These are phyloP conservation scores for Cyclargus thomasi DNA, from an alignment of 1,140 invertebrate genomes.

Conservation along the genomic window DNA sequence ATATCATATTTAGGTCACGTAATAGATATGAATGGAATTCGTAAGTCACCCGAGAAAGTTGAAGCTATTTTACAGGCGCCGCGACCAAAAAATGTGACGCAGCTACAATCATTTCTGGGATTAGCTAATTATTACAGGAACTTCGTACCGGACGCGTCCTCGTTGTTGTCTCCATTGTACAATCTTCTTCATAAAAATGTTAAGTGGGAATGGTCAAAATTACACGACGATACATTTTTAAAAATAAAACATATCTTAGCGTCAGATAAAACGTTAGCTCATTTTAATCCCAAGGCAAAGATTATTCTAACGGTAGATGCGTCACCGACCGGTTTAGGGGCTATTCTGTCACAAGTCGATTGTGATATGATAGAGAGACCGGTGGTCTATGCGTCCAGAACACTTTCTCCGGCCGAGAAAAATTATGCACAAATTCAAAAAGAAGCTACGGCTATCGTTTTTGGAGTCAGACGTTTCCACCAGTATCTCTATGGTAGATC, in stretches of 20 bases:
- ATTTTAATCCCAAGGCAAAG: constrained; percentile 51
- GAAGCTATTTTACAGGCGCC: constrained; percentile 26
- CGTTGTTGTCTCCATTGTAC: constrained; percentile 43
- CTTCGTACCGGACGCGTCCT: constrained; percentile 57
- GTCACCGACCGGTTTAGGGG: constrained; percentile 37
- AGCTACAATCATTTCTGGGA: constrained; percentile 35
- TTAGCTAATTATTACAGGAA: constrained; percentile 39
- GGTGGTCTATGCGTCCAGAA: constrained; percentile 39
- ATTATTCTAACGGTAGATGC: constrained; percentile 44
- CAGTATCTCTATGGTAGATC: constrained; percentile 46
- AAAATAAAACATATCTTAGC: constrained; percentile 38
- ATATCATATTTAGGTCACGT: constrained; percentile 27
- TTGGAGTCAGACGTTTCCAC: constrained; percentile 49
- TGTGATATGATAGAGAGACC: constrained; percentile 20
- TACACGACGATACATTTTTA: constrained; percentile 35
- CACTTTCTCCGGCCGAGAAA: constrained; percentile 53
- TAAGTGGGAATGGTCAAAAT: constrained; percentile 28
- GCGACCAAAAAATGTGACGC: constrained; percentile 19
- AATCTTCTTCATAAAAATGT: constrained; percentile 31
- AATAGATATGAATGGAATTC: constrained; percentile 28
- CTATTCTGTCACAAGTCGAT: constrained; percentile 38
- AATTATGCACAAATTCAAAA: constrained; percentile 68
- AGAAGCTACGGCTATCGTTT: constrained; percentile 67
- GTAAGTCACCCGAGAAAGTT: constrained; percentile 25
- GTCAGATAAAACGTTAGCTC: constrained; percentile 31